Base-by-base conservation (phyloP, 1,140 invertebrate species). In the Caenorhabditis remanei region DNA sequence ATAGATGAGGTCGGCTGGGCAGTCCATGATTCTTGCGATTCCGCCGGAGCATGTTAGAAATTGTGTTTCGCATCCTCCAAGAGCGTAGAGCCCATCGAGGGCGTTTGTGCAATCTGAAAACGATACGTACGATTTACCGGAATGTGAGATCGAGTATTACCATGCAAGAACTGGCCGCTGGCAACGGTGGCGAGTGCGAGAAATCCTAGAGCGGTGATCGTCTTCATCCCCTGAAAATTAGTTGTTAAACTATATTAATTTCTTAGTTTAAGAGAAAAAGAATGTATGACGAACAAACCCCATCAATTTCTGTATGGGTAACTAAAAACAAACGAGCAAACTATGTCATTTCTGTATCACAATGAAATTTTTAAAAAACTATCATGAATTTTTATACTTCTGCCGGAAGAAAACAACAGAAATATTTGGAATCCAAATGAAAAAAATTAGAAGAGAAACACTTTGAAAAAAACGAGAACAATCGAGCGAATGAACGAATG, bases 1-100 rank as follows among this genome's bases (percentile, higher is more conserved):
- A 82, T 90, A 92, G 58, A 90, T 87, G 13, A 90, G 87, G 41
- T 79, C 65, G 4, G 58, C 87, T 0, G 89, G 88, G 40, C 90
- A 91, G 14, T 86, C 86, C 43, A 90, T 88, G 13, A 91, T 84
- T 16, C 86, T 82, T 0, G 91, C 84, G 24, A 88, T 32, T 16
- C 89, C 90, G 40, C 89, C 67, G 5, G 85, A 86, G 53, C 91
- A 92, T 53, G 83, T 84, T 55, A 84, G 55, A 9, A 84, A 84
- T 63, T 84, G 83, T 24, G 83, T 19, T 21, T 58, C 40, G 83
- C 83, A 84, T 19, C 13, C 55, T 5, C 55, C 55, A 43, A 46
- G 19, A n/a, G 55, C 83, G 55, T 84, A 84, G 13, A 84, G 53
- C 0, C 83, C 83, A 21, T 84, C 83, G 43, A 65, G 32, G 61